These are phyloP conservation scores for Antrozous pallidus DNA, from an alignment of 2,797 vertebrate species.

Conservation along the genomic window DNA sequence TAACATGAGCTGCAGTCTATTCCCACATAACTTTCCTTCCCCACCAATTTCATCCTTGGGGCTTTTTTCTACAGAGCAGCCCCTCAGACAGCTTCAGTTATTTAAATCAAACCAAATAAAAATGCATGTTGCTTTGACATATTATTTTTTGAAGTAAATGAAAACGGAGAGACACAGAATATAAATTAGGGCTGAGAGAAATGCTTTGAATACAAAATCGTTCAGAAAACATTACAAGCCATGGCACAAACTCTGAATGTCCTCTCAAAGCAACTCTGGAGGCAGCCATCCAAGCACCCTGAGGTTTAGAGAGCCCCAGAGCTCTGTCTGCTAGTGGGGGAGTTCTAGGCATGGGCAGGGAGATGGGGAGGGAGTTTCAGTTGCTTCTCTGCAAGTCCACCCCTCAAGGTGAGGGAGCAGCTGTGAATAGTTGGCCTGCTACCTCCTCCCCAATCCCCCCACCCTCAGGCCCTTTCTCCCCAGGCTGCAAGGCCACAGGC, in stretches of 20 bases:
- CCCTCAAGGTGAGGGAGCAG: neutral
- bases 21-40: neutral
- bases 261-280: neutral
- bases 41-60: neutral
- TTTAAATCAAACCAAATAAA: neutral
- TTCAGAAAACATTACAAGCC: neutral
- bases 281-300: neutral
- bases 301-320: neutral
- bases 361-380: neutral
- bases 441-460: rapidly evolving
- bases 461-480: too few relatives aligned
- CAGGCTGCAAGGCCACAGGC: neutral
- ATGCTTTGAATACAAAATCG: neutral
- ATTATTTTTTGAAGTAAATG: neutral
- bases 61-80: neutral
- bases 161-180: neutral
- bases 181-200: neutral
- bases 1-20: neutral
- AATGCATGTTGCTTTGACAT: neutral
- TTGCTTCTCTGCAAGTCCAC: neutral
- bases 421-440: neutral
- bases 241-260: neutral
- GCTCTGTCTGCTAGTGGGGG: neutral
- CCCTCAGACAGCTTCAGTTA: neutral
- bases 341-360: too few relatives aligned